Conservation (phyloP, 2,797 vertebrate species). For the Pogonophryne albipinna region DNA sequence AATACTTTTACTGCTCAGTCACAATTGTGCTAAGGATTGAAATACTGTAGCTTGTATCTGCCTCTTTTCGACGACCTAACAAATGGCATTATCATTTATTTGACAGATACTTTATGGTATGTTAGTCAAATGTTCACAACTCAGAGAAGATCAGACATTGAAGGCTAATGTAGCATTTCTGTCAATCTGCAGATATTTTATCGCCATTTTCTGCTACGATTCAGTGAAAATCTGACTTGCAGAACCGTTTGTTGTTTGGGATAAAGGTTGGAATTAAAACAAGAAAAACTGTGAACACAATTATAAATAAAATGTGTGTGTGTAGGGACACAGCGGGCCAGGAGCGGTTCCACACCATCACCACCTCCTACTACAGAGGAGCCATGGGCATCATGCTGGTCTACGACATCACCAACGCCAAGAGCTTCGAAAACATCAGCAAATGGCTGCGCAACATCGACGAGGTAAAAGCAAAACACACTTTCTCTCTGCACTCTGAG, state of each 20-base stretch:
- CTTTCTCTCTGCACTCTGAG: too few relatives aligned
- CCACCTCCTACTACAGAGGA: conserved; percentile 99
- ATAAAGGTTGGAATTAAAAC: neutral
- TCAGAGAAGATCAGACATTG: neutral
- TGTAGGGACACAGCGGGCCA: conserved; percentile 97
- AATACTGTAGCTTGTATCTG: neutral
- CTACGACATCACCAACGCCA: conserved; percentile 99
- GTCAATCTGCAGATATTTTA: conserved; percentile 4
- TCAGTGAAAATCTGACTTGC: neutral
- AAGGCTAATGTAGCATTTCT: neutral
- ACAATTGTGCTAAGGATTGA: too few relatives aligned
- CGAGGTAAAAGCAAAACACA: conserved; percentile 85
- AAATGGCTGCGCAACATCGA: conserved; percentile 99
- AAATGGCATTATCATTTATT: neutral
- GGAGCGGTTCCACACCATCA: conserved; percentile 99
- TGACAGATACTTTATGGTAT: too few relatives aligned
- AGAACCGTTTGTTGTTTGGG: neutral
- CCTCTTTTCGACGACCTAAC: conserved; percentile 1
- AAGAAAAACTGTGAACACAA: conserved; percentile 3
- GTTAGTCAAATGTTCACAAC: neutral
- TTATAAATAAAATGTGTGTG: conserved; percentile 18
- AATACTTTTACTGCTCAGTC: too few relatives aligned
- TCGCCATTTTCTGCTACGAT: neutral
- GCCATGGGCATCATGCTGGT: conserved; percentile 99
- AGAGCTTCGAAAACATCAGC: conserved; percentile 99